Base-by-base conservation (phyloP, 2,888 invertebrate species). In the Athrips mouffetella region DNA sequence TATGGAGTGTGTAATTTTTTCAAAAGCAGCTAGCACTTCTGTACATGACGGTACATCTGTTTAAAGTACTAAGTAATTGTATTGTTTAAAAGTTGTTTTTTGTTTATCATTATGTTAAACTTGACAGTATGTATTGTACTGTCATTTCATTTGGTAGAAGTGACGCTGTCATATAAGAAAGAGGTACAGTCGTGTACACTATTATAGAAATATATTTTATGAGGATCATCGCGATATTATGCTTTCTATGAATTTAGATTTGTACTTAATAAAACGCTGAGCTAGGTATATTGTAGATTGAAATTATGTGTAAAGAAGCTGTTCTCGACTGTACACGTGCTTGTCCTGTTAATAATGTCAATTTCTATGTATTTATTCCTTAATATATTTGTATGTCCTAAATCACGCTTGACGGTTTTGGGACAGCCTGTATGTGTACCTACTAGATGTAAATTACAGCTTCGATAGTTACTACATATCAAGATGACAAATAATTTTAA, bases 401-500 rank as follows among this genome's bases (percentile, higher is more conserved):
- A 54, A 60, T 60, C 60, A 67, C 68, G 74, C 73, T 80, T 78
- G 20, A 1, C 5, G 4, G 1, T 18, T 37, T 11, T 37, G 21
- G 21, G 20, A 21, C 37, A 20, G n/a, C 3, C 21, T 37, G 13
- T 37, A 18, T 37, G 13, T 37, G 20, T n/a, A n/a, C n/a, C n/a
- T n/a, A n/a, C n/a, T n/a, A n/a, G n/a, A n/a, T 5, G 18, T 4
- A 37, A 20, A 6, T 35, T 35, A 18, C 21, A 37, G 37, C 37
- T 37, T 37, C 37, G 16, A 25, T 41, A 53, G 59, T 63, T 73
- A 67, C 60, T 70, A 85, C 86, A 87, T 87, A 86, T 87, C 86
- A 86, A 64, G 63, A 65, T 67, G 85, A 86, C 85, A 87, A 85
- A 85, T 85, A 83, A 83, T 68, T 63, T 68, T 62, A 68, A 63